Percentiles rank a stretch among this genome's conserved stretches.
Evolutionary conservation across 1,140 invertebrate genomes (phyloP).

Genomic region (Andricus grossulariae): DNA sequence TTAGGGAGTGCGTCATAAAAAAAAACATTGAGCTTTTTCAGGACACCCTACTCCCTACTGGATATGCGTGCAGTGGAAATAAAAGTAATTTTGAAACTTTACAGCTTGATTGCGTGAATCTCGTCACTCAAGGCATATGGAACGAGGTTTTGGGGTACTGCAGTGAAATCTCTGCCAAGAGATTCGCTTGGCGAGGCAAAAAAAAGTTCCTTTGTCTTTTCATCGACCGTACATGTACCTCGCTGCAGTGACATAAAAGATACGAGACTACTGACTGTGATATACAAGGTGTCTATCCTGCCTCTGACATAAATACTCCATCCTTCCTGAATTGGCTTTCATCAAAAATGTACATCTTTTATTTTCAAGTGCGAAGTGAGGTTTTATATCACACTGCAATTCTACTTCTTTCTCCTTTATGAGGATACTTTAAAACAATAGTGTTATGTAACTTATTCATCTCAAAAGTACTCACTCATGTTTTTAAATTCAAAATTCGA

Average conservation of each 20-base stretch:
- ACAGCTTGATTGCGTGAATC: slow-evolving; percentile 32
- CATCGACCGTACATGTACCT: slow-evolving; percentile 44
- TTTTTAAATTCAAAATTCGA: too few species aligned
- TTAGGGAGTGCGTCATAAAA: too few species aligned
- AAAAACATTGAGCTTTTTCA: too few species aligned
- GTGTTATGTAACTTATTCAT: too few species aligned
- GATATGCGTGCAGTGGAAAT: neutral
- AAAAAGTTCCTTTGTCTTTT: slow-evolving; percentile 54
- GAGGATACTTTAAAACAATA: too few species aligned
- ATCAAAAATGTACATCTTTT: slow-evolving; percentile 23
- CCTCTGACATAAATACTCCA: slow-evolving; percentile 23
- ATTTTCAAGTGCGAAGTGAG: slow-evolving; percentile 25
- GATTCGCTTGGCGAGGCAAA: slow-evolving; percentile 52
- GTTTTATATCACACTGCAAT: slow-evolving; percentile 1
- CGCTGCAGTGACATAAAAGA: slow-evolving; percentile 14
- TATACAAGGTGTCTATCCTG: slow-evolving; percentile 13
- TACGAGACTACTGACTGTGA: slow-evolving; percentile 13
- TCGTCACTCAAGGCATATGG: slow-evolving; percentile 44
- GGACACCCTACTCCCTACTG: too few species aligned
- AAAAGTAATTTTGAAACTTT: slow-evolving; percentile 25
- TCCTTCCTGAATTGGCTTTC: slow-evolving; percentile 24
- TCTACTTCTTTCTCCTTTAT: neutral
- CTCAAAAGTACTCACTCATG: too few species aligned
- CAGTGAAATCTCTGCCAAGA: slow-evolving; percentile 57
- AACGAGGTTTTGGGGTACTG: slow-evolving; percentile 44